A percentile compares a stretch with the other conserved stretches of the same genome.
These are phyloP conservation scores for Chloebia gouldiae DNA, from an alignment of 2,113 vertebrate genomes.

Conservation along the genomic window DNA sequence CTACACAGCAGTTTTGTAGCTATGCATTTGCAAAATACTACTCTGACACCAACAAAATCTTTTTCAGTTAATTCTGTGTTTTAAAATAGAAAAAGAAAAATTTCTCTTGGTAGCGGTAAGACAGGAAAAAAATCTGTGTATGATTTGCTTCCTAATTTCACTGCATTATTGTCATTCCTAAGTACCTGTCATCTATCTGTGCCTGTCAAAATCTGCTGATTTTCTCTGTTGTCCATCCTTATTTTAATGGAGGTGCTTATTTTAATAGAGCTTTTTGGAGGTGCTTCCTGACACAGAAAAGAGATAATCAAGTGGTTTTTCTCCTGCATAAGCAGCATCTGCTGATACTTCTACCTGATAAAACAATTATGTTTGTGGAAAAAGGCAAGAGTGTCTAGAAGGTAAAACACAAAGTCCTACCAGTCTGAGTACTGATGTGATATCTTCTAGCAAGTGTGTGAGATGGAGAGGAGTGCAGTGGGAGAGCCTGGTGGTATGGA, in stretches of 20 bases:
- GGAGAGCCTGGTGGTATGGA: background rate
- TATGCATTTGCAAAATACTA: background rate
- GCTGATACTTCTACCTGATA: background rate
- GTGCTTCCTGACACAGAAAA: background rate
- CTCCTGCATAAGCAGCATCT: background rate
- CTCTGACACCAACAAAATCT: background rate
- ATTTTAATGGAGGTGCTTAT: background rate
- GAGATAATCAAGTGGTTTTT: background rate
- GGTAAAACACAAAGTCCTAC: background rate
- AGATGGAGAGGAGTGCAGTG: background rate
- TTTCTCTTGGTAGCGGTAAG: background rate
- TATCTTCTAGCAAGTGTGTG: background rate
- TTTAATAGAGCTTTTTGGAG: background rate
- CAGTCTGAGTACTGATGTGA: background rate
- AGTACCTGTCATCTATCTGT: background rate
- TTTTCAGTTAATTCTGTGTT: background rate
- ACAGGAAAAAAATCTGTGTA: background rate
- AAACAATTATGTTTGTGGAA: background rate
- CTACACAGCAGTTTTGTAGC: background rate
- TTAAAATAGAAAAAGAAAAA: background rate
- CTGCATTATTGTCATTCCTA: background rate
- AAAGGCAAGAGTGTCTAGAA: background rate
- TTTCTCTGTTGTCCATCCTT: background rate
- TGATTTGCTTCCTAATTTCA: background rate
- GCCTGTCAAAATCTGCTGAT: background rate